Evolutionary conservation across 1,140 invertebrate genomes (phyloP).

Genomic region (Pygmarrhopalites habei): DNA sequence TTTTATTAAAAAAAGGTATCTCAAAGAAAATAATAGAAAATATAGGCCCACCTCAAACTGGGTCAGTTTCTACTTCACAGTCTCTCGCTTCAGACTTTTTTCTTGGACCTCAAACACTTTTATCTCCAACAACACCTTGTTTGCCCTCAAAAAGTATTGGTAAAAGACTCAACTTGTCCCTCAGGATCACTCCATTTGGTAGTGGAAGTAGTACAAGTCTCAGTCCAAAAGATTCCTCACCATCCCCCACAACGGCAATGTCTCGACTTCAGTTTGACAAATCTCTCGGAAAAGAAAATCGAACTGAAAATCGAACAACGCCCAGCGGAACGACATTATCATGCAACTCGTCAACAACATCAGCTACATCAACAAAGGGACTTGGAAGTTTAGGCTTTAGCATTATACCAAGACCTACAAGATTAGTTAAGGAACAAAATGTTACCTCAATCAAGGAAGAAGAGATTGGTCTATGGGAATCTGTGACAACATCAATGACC

Average conservation of each 20-base stretch:
- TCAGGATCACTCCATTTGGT: conserved; percentile 38
- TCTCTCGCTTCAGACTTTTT: conserved; percentile 32
- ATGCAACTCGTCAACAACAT: no score
- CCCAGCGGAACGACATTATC: conserved; percentile 10
- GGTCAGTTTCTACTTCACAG: conserved; percentile 25
- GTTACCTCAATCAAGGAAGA: conserved; percentile 35
- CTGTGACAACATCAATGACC: conserved; percentile 27
- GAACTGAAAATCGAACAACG: conserved; percentile 25
- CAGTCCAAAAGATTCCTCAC: conserved; percentile 41
- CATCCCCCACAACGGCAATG: conserved; percentile 46
- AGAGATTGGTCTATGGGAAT: conserved; percentile 25
- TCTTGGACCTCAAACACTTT: conserved; percentile 25
- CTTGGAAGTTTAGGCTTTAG: conserved; percentile 20
- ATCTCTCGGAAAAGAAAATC: conserved; percentile 38
- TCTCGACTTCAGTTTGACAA: conserved; percentile 45
- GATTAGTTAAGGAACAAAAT: conserved; percentile 31
- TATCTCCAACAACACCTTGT: conserved; percentile 38
- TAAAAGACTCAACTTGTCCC: conserved; percentile 38
- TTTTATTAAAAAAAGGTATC: no score
- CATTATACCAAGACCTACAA: conserved; percentile 28
- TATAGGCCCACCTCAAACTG: conserved; percentile 21
- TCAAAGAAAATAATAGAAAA: conserved; percentile 34
- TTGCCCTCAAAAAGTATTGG: conserved; percentile 26
- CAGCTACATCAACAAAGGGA: no score
- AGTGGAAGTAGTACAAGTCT: conserved; percentile 23